Evolutionary conservation across 1,140 invertebrate species (phyloP), one percentile per base, ranked within the genome.

Genomic region (Hirudo medicinalis): DNA sequence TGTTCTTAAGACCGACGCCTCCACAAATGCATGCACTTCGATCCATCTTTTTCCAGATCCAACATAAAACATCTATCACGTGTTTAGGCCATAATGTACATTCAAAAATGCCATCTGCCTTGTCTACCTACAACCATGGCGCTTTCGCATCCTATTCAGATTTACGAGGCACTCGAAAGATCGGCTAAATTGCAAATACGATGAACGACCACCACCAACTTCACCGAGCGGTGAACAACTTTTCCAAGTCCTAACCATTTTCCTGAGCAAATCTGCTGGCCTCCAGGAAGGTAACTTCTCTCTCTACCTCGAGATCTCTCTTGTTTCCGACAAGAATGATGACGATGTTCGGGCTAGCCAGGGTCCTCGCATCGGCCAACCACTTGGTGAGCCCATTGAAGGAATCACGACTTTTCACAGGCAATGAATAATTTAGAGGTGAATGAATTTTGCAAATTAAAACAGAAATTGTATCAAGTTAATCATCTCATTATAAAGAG

Each of bases 301-400:
- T 70, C 57, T 82, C 80, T 67, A 78, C 54, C 78, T 91, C 89
- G 73, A 91, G 80, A 81, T 91, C 90, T 79, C 88, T 89, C 78
- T 91, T 91, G 79, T 91, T 91, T 5, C 89, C 90, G 72, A 91
- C 89, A 67, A 91, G 80, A 15, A 90, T 81, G 73, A 91, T 89
- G 22, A 90, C 87, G 77, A 91, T 79, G 72, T 82, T 82, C 11
- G 80, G 81, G 76, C 78, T 81, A 20, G 82, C 81, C 22, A 83
- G 73, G 40, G 80, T 81, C 15, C 81, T 73, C 2, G 81, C 81
- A 76, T 82, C 81, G 71, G 80, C 81, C 70, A 82, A 74, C 82
- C 82, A 83, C 73, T 82, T 81, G 36, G 80, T 80, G 60, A 83
- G 72, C 29, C 79, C 79, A 77, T 82, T 82, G 77, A 82, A 82